Evolutionary conservation across 2,888 invertebrate species (phyloP), one percentile per base, ranked within the genome.

Genomic region (Carabus problematicus): DNA sequence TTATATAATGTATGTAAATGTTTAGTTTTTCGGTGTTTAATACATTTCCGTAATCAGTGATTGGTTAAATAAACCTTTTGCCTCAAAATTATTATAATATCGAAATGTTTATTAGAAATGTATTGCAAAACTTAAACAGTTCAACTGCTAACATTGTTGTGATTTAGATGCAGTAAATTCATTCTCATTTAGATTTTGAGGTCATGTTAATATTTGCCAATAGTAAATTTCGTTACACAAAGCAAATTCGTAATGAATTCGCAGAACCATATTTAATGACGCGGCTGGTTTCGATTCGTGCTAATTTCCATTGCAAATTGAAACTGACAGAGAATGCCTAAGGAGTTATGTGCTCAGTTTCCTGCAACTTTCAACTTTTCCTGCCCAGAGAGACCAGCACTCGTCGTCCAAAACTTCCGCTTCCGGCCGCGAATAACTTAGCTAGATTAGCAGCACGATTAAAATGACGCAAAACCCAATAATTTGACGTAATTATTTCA

Each of bases 401-500:
- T 18, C 12, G 14, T 41, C 61, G 16, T 61, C 61, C 29, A 56
- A 19, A 56, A 39, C 39, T 40, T 39, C 52, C 18, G 14, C 52
- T 16, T 18, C 9, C 52, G 19, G 52, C 16, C 18, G 52, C 52
- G 52, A 18, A 16, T 9, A 2, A 52, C 9, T 14, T 19, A 52
- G 14, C 18, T 2, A 12, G 18, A 52, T 18, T 9, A 16, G 19
- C 9, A 1, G 16, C 16, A 55, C 55, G 54, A 55, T 59, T 59
- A 66, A 58, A 66, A 66, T 59, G 40, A 60, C 43, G 67, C n/a
- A 67, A 67, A 67, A 60, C 60, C 39, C 41, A 14, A 54, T 54
- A 56, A 68, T 68, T 61, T 61, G 42, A 43, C 40, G 61, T 68
- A 68, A 68, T 68, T 68, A 68, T 68, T 61, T 68, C 68, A 68